phyloP scores from a whole-genome alignment of 2,113 vertebrate species.

The Sporophila hypoxantha region DNA sequence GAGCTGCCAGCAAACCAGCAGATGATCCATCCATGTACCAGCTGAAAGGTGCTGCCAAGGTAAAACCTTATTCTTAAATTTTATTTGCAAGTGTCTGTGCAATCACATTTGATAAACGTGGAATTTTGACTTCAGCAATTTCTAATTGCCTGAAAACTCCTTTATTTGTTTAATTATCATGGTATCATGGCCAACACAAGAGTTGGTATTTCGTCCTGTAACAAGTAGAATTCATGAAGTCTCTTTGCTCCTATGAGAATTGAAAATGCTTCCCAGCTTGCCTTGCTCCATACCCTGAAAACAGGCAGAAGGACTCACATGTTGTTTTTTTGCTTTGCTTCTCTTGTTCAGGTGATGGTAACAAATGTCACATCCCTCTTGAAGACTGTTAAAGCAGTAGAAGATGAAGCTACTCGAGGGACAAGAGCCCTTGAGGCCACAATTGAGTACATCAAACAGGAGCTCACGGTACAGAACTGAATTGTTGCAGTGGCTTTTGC shows the following conservation, averaged over 20 bases:
- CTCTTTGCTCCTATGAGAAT: neutral
- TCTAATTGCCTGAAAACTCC: neutral
- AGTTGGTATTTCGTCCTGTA: neutral
- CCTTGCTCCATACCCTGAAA: neutral
- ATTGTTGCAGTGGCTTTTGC: neutral
- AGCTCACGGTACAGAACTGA: conserved; percentile 82
- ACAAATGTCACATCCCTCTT: conserved; percentile 97
- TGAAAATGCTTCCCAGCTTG: neutral
- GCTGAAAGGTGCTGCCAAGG: conserved; percentile 97
- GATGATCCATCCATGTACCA: conserved; percentile 98
- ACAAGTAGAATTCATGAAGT: neutral
- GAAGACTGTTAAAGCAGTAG: conserved; percentile 98
- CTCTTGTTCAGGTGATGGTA: conserved; percentile 88
- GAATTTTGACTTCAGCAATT: neutral
- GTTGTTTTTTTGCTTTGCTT: neutral
- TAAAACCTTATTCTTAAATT: conserved; percentile 3
- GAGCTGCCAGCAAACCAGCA: conserved; percentile 90
- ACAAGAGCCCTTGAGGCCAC: conserved; percentile 95
- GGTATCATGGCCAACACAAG: neutral
- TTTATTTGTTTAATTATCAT: neutral
- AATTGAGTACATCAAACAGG: conserved; percentile 97
- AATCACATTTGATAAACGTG: neutral
- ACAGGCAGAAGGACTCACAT: neutral
- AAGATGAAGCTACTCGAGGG: conserved; percentile 96
- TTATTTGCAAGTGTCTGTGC: neutral